These are phyloP conservation scores for Neoseiulus cucumeris DNA, from an alignment of 1,140 invertebrate genomes.

Conservation along the genomic window DNA sequence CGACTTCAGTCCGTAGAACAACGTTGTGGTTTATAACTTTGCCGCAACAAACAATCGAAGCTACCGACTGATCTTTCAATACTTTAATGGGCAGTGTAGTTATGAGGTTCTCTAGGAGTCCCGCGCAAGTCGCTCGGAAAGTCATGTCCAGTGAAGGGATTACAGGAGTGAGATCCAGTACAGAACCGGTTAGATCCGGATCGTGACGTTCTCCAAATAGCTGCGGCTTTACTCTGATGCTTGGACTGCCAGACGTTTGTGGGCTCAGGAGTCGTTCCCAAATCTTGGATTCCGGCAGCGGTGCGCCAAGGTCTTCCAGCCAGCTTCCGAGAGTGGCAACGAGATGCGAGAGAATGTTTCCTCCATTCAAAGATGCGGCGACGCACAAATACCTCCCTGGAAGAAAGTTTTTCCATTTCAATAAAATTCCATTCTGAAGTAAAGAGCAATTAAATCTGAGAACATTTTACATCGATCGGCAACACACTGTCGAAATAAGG, in stretches of 20 bases:
- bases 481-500: conserved; percentile 46
- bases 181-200: conserved; percentile 40
- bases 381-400: conserved; percentile 46
- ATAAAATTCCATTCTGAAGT: not conserved
- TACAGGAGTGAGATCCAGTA: conserved; percentile 44
- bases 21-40: not conserved
- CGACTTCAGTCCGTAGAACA: not conserved
- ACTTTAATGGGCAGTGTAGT: not conserved
- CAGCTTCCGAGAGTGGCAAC: conserved; percentile 60
- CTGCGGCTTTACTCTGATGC: conserved; percentile 32
- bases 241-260: not conserved
- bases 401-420: not conserved
- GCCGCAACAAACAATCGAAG: not conserved
- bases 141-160: conserved; percentile 45
- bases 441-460: not conserved
- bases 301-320: conserved; percentile 45
- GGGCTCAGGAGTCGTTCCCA: conserved; percentile 47
- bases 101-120: not conserved
- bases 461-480: not conserved
- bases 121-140: not conserved
- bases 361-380: conserved; percentile 66
- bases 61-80: not conserved
- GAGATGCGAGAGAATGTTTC: conserved; percentile 60
- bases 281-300: conserved; percentile 36
- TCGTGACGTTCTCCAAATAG: conserved; percentile 55